phyloP scores from a whole-genome alignment of 2,888 invertebrate genomes.

The Caenorhabditis plicata region DNA sequence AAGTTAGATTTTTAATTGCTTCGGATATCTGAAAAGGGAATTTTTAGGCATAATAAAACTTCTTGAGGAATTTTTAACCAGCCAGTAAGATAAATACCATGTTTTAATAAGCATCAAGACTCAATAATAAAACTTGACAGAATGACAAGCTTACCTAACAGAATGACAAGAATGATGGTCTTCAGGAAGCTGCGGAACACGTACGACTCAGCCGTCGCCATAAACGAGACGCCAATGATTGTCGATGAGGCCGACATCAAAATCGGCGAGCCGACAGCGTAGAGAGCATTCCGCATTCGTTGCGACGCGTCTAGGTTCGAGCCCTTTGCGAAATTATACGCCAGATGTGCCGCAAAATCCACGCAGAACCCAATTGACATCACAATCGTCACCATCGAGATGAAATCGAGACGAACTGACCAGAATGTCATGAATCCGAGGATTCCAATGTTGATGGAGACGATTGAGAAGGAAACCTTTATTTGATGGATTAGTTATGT shows the following conservation, averaged over 20 bases:
- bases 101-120: neutral
- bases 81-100: too few relatives aligned
- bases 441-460: slow-evolving; percentile 89
- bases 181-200: slow-evolving; percentile 68
- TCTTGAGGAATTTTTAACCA: too few relatives aligned
- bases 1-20: too few relatives aligned
- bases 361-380: slow-evolving; percentile 94
- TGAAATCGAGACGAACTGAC: slow-evolving; percentile 80
- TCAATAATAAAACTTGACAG: too few relatives aligned
- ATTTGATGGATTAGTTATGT: too few relatives aligned
- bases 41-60: too few relatives aligned
- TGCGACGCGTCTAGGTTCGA: slow-evolving; percentile 69
- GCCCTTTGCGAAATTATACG: slow-evolving; percentile 72
- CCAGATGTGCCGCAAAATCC: slow-evolving; percentile 91
- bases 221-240: slow-evolving; percentile 82
- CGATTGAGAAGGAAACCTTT: slow-evolving; percentile 81
- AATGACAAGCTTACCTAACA: slow-evolving; percentile 72
- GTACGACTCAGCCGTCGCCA: slow-evolving; percentile 86
- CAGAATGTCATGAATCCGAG: slow-evolving; percentile 93
- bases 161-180: slow-evolving; percentile 90
- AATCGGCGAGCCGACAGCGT: slow-evolving; percentile 85
- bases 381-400: slow-evolving; percentile 93
- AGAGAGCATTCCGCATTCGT: slow-evolving; percentile 81
- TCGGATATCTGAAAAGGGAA: too few relatives aligned
- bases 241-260: slow-evolving; percentile 88